Base-by-base conservation (phyloP, 2,888 invertebrate species). In the Scaptodrosophila latifasciaeformis region DNA sequence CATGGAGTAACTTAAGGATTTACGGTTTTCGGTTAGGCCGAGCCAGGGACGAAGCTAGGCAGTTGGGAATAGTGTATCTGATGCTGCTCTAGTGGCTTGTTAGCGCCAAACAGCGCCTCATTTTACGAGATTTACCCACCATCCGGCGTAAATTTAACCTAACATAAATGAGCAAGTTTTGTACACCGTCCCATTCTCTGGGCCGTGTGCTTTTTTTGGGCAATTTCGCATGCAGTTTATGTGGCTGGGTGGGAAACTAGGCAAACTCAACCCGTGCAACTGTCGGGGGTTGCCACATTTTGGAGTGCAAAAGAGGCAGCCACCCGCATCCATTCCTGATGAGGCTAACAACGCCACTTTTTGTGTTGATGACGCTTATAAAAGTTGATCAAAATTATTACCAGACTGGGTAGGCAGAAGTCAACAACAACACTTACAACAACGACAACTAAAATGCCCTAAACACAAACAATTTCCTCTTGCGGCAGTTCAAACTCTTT, bases 311-410 rank as follows among this genome's bases (percentile, higher is more conserved):
- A n/a, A n/a, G n/a, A n/a, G n/a, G n/a, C n/a, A n/a, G n/a, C n/a
- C 40, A 46, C 40, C 50, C 34, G 13, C 34, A 35, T 39, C 7
- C 27, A 19, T 34, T 2, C 31, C 2, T n/a, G n/a, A n/a, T n/a
- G n/a, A n/a, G n/a, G n/a, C n/a, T n/a, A n/a, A n/a, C n/a, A n/a
- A n/a, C 21, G 19, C 35, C 19, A 34, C 29, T 6, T 19, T 17
- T 54, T 46, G 45, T 19, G 60, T 57, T 50, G 59, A 65, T 59
- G 65, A 64, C 30, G 52, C 55, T 62, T 64, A 70, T 65, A 75
- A 75, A 75, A 75, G 75, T 75, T 75, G 79, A 80, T 75, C 81
- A 80, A 80, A 75, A 77, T 75, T 75, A 75, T 80, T 74, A 74
- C 81, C 59, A 55, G 37, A 13, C 70, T 49, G 56, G 57, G 53